Conservation (phyloP, 2,888 invertebrate species). For the Amblyjoppa fuscipennis region DNA sequence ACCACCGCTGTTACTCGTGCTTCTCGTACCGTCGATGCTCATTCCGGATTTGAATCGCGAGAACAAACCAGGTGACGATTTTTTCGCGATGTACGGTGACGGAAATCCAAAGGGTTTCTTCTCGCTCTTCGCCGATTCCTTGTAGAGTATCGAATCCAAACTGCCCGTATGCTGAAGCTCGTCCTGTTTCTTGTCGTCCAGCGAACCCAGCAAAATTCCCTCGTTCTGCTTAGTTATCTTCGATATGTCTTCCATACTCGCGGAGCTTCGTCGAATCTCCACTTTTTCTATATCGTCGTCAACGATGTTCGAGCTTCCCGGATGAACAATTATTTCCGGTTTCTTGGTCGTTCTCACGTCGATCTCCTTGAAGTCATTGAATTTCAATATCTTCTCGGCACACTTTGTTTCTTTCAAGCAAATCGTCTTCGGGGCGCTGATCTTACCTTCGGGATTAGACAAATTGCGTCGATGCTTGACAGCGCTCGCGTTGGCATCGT, state of each 20-base stretch:
- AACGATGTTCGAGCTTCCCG: conserved; percentile 74
- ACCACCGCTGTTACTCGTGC: conserved; percentile 80
- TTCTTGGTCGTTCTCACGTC: conserved; percentile 74
- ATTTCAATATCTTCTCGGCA: conserved; percentile 68
- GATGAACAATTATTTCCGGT: conserved; percentile 80
- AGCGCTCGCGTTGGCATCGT: conserved; percentile 65
- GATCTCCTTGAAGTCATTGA: conserved; percentile 78
- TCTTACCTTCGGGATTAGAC: conserved; percentile 81
- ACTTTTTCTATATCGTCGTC: conserved; percentile 78
- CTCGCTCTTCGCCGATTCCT: conserved; percentile 76
- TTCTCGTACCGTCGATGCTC: conserved; percentile 82
- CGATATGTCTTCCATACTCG: conserved; percentile 84
- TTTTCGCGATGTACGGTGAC: conserved; percentile 79
- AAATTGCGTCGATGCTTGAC: conserved; percentile 80
- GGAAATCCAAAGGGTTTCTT: conserved; percentile 75
- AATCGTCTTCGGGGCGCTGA: conserved; percentile 53
- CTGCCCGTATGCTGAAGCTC: conserved; percentile 81
- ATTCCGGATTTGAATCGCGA: conserved; percentile 83
- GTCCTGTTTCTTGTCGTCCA: conserved; percentile 79
- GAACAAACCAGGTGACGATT: conserved; percentile 80
- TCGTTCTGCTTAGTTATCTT: conserved; percentile 83
- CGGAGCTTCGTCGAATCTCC: conserved; percentile 83
- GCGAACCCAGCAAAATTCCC: conserved; percentile 74
- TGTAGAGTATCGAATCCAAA: conserved; percentile 83
- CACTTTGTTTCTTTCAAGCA: conserved; percentile 66